phyloP scores from a whole-genome alignment of 2,113 vertebrate species.

The Tetrax tetrax region DNA sequence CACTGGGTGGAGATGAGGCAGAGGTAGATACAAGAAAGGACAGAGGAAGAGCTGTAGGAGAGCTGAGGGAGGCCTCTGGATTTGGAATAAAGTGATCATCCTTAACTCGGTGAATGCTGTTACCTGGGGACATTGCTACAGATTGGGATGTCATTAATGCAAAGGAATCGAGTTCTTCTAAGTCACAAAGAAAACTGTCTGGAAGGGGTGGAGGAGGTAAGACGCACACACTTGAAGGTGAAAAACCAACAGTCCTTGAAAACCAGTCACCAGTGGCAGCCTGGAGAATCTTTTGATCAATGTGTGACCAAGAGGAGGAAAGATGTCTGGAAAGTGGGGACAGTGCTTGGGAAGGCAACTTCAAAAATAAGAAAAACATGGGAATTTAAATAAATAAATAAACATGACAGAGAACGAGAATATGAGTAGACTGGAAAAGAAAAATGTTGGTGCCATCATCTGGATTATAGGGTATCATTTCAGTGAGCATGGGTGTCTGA shows the following conservation, averaged over 20 bases:
- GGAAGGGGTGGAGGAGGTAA: constrained; percentile 76
- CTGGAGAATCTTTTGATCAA: constrained; percentile 68
- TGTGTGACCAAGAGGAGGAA: constrained; percentile 57
- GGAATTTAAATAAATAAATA: constrained; percentile 35
- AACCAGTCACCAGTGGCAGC: constrained; percentile 77
- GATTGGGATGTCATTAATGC: constrained; percentile 43
- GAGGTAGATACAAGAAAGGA: constrained; percentile 34
- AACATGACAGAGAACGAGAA: constrained; percentile 19
- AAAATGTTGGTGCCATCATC: not conserved
- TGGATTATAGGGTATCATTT: constrained; percentile 34
- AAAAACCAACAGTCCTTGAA: constrained; percentile 74
- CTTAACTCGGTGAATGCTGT: constrained; percentile 42
- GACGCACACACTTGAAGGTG: constrained; percentile 61
- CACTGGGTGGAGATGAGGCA: constrained; percentile 23
- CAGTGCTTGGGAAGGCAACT: constrained; percentile 74
- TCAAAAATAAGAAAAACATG: constrained; percentile 68
- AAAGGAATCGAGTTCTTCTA: constrained; percentile 67
- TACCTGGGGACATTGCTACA: constrained; percentile 22
- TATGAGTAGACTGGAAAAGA: constrained; percentile 3
- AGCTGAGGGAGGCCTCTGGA: constrained; percentile 30
- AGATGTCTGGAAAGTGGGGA: constrained; percentile 62
- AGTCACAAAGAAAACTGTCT: constrained; percentile 69
- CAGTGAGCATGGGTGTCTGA: constrained; percentile 34
- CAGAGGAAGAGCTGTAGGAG: constrained; percentile 37
- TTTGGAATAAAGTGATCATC: constrained; percentile 50